Conservation (phyloP, 2,113 vertebrate genomes). For the Pungitius pungitius region DNA sequence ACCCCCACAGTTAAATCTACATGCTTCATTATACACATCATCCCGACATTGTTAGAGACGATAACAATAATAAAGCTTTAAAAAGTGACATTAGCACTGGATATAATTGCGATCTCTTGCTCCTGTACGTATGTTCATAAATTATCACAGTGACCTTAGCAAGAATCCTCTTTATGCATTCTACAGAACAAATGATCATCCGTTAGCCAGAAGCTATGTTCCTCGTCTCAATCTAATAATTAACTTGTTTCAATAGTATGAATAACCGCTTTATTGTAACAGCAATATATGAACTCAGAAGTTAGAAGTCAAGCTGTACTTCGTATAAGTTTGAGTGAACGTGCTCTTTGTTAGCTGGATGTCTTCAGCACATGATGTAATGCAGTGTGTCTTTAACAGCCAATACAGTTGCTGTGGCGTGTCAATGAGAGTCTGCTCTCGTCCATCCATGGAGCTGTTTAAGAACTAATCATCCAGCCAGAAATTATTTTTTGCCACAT, state of each 20-base stretch:
- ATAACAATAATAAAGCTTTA: constrained; percentile 13
- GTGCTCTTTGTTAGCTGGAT: neutral
- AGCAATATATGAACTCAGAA: neutral
- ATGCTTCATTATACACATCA: neutral
- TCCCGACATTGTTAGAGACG: neutral
- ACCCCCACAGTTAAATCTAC: neutral
- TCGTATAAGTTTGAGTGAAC: neutral
- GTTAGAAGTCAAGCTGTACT: neutral
- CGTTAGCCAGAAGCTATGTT: constrained; percentile 16
- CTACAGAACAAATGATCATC: constrained; percentile 8
- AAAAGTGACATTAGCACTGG: neutral
- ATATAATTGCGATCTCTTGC: neutral
- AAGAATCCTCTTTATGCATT: constrained; percentile 5
- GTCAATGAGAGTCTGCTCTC: neutral
- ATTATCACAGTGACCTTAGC: neutral
- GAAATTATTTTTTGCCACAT: neutral
- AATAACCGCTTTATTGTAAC: neutral
- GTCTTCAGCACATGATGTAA: neutral
- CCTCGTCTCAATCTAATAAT: constrained; percentile 18
- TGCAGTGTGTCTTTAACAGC: neutral
- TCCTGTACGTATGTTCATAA: neutral
- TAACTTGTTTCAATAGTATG: neutral
- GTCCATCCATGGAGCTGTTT: neutral
- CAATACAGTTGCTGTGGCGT: neutral
- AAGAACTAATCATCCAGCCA: neutral